phyloP scores from a whole-genome alignment of 2,888 invertebrate genomes.

The Ochlodes sylvanus region DNA sequence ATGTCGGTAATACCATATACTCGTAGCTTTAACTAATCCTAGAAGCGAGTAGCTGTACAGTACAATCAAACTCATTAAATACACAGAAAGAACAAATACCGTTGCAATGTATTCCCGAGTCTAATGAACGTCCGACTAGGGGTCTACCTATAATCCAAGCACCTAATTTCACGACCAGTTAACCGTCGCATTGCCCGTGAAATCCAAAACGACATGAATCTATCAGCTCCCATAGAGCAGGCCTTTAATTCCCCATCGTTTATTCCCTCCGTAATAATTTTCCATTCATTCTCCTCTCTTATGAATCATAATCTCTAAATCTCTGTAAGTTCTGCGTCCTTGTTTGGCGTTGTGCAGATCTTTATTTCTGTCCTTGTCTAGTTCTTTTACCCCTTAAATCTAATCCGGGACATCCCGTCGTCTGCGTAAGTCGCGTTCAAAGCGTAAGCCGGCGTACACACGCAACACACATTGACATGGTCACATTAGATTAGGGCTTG shows the following conservation, averaged over 20 bases:
- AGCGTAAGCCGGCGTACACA: conserved; percentile 53
- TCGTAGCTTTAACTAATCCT: no score
- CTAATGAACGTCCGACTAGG: conserved; percentile 45
- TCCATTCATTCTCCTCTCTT: conserved; percentile 81
- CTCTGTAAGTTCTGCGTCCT: conserved; percentile 66
- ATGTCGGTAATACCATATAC: no score
- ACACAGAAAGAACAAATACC: conserved; percentile 28
- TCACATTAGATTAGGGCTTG: conserved; percentile 25
- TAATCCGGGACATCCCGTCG: conserved; percentile 82
- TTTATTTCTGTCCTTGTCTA: conserved; percentile 63
- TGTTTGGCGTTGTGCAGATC: conserved; percentile 58
- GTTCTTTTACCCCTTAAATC: conserved; percentile 83
- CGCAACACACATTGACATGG: conserved; percentile 38
- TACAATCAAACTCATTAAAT: conserved; percentile 6
- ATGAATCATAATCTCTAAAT: conserved; percentile 85
- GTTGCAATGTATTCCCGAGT: conserved; percentile 25
- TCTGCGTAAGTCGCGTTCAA: conserved; percentile 66
- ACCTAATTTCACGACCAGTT: conserved; percentile 60
- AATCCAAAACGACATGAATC: conserved; percentile 54
- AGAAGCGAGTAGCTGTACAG: not conserved
- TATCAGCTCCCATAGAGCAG: conserved; percentile 54
- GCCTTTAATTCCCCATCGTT: conserved; percentile 63
- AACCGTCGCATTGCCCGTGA: conserved; percentile 48
- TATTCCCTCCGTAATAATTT: conserved; percentile 80
- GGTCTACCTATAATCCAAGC: conserved; percentile 46